These are phyloP conservation scores for Sinhomidia bicolor DNA, from an alignment of 2,888 invertebrate genomes.

Conservation along the genomic window DNA sequence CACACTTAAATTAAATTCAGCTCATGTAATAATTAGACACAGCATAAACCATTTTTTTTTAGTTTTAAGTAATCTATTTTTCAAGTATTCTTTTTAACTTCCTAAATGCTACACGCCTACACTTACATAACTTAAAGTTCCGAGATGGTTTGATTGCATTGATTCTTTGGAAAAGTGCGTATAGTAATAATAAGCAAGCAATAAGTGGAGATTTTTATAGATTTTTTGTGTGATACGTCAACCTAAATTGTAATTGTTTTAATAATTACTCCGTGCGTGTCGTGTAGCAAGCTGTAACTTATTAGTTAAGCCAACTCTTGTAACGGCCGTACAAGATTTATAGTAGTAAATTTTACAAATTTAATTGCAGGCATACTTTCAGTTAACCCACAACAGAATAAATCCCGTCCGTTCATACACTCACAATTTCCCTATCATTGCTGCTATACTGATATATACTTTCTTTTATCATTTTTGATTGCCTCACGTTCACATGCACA, in stretches of 20 bases:
- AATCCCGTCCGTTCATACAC: neutral
- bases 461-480: neutral
- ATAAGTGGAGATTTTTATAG: neutral
- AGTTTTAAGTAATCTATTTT: too few species aligned
- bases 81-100: too few species aligned
- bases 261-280: neutral
- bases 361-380: neutral
- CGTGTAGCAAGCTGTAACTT: neutral
- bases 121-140: constrained; percentile 30
- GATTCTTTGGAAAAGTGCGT: constrained; percentile 74
- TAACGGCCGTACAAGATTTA: neutral
- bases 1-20: neutral
- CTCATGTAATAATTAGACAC: neutral
- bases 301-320: neutral
- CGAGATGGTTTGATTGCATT: constrained; percentile 71
- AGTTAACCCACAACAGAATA: too few species aligned
- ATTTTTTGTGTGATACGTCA: constrained; percentile 8
- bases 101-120: too few species aligned
- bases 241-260: neutral
- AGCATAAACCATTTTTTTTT: neutral
- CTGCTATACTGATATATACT: neutral
- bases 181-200: constrained; percentile 29
- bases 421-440: neutral
- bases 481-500: constrained; percentile 39
- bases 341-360: too few species aligned